Conservation (phyloP, 2,113 vertebrate genomes). For the Chaenocephalus aceratus region DNA sequence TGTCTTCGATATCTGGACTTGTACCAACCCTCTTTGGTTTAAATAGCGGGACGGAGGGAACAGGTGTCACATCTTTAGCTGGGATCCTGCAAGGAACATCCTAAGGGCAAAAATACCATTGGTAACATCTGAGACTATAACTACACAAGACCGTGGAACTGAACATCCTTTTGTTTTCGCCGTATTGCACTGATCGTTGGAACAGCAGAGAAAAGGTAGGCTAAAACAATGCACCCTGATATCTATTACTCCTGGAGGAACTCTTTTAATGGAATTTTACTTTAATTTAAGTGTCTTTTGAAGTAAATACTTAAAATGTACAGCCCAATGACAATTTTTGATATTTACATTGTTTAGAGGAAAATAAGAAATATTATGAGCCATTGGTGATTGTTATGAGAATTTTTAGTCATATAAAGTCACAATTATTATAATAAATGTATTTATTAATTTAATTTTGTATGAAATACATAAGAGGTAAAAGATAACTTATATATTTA, state of each 20-base stretch:
- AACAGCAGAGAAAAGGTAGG: constrained; percentile 39
- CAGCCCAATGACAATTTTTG: not conserved
- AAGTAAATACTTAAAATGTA: not conserved
- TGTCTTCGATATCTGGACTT: too few relatives aligned
- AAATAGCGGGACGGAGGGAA: constrained; percentile 41
- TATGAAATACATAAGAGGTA: too few relatives aligned
- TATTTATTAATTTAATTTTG: too few relatives aligned
- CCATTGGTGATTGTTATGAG: not conserved
- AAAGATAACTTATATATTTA: too few relatives aligned
- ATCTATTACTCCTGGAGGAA: not conserved
- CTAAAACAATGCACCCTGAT: not conserved
- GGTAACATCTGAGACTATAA: not conserved
- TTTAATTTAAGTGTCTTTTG: not conserved
- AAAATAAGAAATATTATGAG: not conserved
- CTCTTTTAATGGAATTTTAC: not conserved
- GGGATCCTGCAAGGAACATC: not conserved
- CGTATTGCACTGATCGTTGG: not conserved
- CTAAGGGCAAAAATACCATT: not conserved
- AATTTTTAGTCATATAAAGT: not conserved
- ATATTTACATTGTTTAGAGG: not conserved
- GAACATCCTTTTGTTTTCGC: not conserved
- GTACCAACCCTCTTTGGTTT: constrained; percentile 7
- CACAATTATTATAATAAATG: not conserved
- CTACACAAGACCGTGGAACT: not conserved
- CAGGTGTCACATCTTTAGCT: constrained; percentile 45